These are phyloP conservation scores for Mustelus asterias DNA, from an alignment of 2,113 vertebrate genomes.

Conservation along the genomic window DNA sequence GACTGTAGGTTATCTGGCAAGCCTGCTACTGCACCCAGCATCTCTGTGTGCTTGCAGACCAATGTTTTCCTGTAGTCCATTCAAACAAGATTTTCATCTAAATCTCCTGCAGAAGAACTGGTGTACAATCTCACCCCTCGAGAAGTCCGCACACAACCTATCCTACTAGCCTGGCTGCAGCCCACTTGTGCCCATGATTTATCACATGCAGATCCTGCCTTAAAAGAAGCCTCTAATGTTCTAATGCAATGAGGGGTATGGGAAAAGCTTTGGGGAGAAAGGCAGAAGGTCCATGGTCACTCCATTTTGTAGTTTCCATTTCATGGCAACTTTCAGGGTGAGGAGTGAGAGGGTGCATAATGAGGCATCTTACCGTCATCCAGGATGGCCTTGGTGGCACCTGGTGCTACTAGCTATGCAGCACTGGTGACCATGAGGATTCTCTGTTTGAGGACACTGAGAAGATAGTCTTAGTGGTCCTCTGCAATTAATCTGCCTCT, in stretches of 20 bases:
- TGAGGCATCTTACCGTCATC: background rate
- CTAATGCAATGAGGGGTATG: background rate
- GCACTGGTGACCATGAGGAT: background rate
- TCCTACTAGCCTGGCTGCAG: background rate
- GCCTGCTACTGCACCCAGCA: background rate
- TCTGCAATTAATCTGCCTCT: background rate
- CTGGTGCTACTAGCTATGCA: background rate
- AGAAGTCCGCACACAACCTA: background rate
- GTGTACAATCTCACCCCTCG: background rate
- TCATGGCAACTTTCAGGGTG: background rate
- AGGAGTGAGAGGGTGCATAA: background rate
- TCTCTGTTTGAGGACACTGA: background rate
- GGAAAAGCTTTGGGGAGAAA: background rate
- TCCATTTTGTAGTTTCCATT: background rate
- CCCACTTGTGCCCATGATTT: background rate
- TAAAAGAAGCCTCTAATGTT: background rate
- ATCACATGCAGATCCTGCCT: background rate
- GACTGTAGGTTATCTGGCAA: background rate
- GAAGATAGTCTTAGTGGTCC: background rate
- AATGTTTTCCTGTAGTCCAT: background rate
- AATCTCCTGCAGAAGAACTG: too few species aligned
- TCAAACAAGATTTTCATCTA: background rate
- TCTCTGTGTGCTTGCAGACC: background rate
- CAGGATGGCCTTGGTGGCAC: background rate
- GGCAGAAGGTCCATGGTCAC: background rate